Evolutionary conservation across 2,888 invertebrate genomes (phyloP).

Genomic region (Eulithis prunata): DNA sequence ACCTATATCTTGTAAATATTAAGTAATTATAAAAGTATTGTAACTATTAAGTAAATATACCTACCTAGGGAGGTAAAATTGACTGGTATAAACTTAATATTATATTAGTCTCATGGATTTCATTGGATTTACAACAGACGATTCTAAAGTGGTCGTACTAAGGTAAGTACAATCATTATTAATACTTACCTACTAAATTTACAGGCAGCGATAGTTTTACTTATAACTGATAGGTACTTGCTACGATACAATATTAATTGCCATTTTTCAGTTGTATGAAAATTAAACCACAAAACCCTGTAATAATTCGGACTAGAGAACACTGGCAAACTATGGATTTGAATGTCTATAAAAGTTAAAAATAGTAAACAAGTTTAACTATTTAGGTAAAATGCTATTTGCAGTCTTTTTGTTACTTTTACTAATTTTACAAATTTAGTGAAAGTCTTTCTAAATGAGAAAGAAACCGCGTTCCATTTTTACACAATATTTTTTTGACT

Average conservation of each 20-base stretch:
- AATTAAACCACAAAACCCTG: constrained; percentile 13
- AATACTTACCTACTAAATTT: not conserved
- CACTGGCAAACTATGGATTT: too few relatives aligned
- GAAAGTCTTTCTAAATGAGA: not conserved
- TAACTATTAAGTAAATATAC: too few relatives aligned
- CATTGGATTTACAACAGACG: not conserved
- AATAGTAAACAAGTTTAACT: not conserved
- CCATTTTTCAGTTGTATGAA: not conserved
- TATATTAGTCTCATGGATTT: constrained; percentile 1
- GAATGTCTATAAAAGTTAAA: not conserved
- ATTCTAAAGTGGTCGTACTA: not conserved
- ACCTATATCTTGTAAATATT: too few relatives aligned
- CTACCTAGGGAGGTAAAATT: not conserved
- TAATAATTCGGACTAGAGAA: constrained; percentile 7
- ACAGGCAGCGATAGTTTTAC: not conserved
- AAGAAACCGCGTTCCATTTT: not conserved
- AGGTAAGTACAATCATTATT: not conserved
- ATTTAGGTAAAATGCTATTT: not conserved
- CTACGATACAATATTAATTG: not conserved
- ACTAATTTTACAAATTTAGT: not conserved
- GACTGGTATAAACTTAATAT: constrained; percentile 1
- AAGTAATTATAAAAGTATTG: too few relatives aligned
- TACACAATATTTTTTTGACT: too few relatives aligned
- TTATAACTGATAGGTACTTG: too few relatives aligned
- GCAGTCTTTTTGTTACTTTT: constrained; percentile 6